phyloP scores from a whole-genome alignment of 2,888 invertebrate species.

The Heteropelma amictum region DNA sequence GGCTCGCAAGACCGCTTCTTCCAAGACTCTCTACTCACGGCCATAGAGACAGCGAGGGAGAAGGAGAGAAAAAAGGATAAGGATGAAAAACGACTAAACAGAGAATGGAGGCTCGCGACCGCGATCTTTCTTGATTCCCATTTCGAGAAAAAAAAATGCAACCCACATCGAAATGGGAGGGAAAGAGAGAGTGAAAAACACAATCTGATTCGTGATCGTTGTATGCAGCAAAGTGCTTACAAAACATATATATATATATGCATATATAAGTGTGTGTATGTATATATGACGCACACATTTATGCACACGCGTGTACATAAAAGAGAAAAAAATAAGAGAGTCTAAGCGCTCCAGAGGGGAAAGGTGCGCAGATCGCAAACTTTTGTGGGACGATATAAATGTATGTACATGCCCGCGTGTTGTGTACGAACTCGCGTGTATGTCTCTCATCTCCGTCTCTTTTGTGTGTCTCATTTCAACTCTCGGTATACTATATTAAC shows the following conservation, averaged over 20 bases:
- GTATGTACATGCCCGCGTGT: background rate
- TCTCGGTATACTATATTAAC: conserved; percentile 16
- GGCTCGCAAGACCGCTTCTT: conserved; percentile 26
- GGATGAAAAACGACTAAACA: background rate
- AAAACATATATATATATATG: conserved; percentile 43
- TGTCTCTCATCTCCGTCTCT: conserved; percentile 22
- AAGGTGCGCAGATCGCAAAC: conserved; percentile 53
- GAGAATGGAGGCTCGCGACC: background rate
- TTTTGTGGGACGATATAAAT: conserved; percentile 23
- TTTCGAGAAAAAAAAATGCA: conserved; percentile 32
- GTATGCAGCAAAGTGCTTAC: conserved; percentile 65
- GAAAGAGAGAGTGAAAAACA: background rate
- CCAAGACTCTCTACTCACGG: conserved; percentile 50
- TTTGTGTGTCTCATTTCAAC: conserved; percentile 19
- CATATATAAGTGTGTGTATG: background rate
- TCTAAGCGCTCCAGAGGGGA: background rate
- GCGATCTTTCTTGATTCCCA: conserved; percentile 16
- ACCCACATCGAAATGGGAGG: conserved; percentile 1
- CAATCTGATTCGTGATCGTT: conserved; percentile 62
- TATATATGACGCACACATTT: background rate
- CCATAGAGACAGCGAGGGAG: background rate
- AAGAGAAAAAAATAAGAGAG: conserved; percentile 22
- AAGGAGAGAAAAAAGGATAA: background rate
- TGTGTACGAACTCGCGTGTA: background rate
- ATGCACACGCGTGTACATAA: background rate